phyloP scores from a whole-genome alignment of 1,140 invertebrate genomes.

The Sarcophaga bullata region DNA sequence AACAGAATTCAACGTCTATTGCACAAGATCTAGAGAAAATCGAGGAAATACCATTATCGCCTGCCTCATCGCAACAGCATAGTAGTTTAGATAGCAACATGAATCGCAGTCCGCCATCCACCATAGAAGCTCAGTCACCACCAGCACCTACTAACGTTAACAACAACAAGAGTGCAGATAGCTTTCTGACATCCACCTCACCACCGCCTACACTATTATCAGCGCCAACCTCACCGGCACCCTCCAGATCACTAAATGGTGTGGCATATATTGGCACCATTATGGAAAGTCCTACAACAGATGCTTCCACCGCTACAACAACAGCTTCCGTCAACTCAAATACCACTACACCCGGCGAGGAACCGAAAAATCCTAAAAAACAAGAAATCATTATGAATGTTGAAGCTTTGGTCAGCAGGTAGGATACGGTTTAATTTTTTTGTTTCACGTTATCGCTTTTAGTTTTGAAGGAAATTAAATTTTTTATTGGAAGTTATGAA shows the following conservation, averaged over 20 bases:
- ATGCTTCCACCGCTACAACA: slow-evolving; percentile 43
- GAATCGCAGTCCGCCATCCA: slow-evolving; percentile 62
- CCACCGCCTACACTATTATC: slow-evolving; percentile 48
- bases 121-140: slow-evolving; percentile 58
- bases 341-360: slow-evolving; percentile 38
- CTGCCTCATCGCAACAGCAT: slow-evolving; percentile 61
- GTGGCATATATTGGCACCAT: slow-evolving; percentile 1
- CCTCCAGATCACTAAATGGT: slow-evolving; percentile 56
- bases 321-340: slow-evolving; percentile 44
- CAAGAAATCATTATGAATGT: slow-evolving; percentile 59
- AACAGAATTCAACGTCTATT: slow-evolving; percentile 78
- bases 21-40: slow-evolving; percentile 77
- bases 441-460: neutral
- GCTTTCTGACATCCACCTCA: slow-evolving; percentile 46
- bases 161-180: neutral
- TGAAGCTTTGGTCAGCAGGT: slow-evolving; percentile 61
- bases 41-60: slow-evolving; percentile 72
- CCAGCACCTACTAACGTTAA: slow-evolving; percentile 39
- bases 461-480: neutral
- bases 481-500: neutral
- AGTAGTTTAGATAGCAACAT: slow-evolving; percentile 63
- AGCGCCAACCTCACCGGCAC: slow-evolving; percentile 59
- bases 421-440: slow-evolving; percentile 60
- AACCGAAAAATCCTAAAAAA: slow-evolving; percentile 30
- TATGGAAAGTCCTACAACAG: slow-evolving; percentile 43